Percentiles rank a stretch among this genome's conserved stretches.
Evolutionary conservation across 1,140 invertebrate genomes (phyloP).

Genomic region (Choristoneura fumiferana): DNA sequence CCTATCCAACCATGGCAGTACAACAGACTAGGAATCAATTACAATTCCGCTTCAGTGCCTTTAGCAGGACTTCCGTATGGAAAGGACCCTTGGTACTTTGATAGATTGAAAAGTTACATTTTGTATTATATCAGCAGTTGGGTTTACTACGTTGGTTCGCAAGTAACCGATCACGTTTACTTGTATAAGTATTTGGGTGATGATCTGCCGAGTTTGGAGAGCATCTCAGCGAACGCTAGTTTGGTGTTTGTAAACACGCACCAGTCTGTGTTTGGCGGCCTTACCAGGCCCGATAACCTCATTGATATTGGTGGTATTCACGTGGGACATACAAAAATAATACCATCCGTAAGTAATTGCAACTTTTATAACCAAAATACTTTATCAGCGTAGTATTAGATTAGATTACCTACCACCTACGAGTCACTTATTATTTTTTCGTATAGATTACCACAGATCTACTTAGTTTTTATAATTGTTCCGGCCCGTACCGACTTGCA

Average conservation of each 20-base stretch:
- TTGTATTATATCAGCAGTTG: conserved; percentile 71
- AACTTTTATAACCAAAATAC: too few relatives aligned
- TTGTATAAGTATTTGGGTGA: conserved; percentile 79
- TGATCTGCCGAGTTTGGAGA: conserved; percentile 76
- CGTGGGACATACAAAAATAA: conserved; percentile 58
- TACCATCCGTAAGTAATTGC: conserved; percentile 66
- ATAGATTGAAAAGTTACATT: conserved; percentile 78
- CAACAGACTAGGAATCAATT: conserved; percentile 76
- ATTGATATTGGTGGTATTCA: conserved; percentile 81
- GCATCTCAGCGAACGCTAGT: conserved; percentile 78
- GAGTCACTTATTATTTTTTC: too few relatives aligned
- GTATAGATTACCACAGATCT: too few relatives aligned
- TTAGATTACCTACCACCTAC: too few relatives aligned
- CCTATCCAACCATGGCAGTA: conserved; percentile 81
- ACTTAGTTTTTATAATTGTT: too few relatives aligned
- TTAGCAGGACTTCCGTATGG: conserved; percentile 71
- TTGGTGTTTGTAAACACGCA: conserved; percentile 81
- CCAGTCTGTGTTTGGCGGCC: conserved; percentile 71
- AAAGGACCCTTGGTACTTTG: conserved; percentile 78
- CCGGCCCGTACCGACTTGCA: too few relatives aligned
- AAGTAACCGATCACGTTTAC: conserved; percentile 76
- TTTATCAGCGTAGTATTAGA: too few relatives aligned
- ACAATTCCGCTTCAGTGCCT: conserved; percentile 80
- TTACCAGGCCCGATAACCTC: conserved; percentile 77
- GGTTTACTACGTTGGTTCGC: conserved; percentile 71